phyloP scores from a whole-genome alignment of 2,888 invertebrate species.

The Drosophila koepferae region DNA sequence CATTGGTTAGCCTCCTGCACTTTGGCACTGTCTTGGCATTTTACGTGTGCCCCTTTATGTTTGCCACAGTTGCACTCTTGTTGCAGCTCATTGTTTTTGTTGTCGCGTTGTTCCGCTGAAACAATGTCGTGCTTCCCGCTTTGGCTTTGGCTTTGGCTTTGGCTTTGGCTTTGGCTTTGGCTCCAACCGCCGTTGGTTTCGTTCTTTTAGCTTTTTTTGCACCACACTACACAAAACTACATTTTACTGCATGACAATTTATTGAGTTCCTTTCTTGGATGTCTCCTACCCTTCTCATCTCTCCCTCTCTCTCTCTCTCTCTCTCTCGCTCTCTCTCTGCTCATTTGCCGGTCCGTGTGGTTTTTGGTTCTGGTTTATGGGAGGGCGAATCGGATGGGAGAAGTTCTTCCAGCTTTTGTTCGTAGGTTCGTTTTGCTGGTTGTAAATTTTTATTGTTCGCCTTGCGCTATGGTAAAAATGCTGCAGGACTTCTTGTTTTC shows the following conservation, averaged over 20 bases:
- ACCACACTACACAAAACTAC: conserved; percentile 60
- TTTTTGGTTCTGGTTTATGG: conserved; percentile 42
- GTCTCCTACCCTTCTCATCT: not conserved
- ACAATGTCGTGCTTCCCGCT: conserved; percentile 62
- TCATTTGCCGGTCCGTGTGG: conserved; percentile 63
- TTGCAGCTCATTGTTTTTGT: conserved; percentile 41
- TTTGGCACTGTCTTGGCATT: conserved; percentile 74
- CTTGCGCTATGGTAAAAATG: conserved; percentile 50
- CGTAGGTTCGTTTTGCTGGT: conserved; percentile 59
- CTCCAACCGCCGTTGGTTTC: not conserved
- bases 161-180: conserved; percentile 21
- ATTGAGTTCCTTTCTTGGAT: conserved; percentile 74
- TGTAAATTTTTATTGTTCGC: conserved; percentile 77
- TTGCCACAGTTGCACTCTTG: conserved; percentile 38
- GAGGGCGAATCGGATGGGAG: conserved; percentile 6
- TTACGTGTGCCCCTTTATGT: conserved; percentile 64
- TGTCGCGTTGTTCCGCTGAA: conserved; percentile 60
- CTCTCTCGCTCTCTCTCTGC: conserved; percentile 11
- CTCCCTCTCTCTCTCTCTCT: not conserved
- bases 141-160: conserved; percentile 27
- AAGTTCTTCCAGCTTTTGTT: conserved; percentile 1
- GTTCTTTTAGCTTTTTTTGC: conserved; percentile 39
- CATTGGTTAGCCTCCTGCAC: conserved; percentile 50
- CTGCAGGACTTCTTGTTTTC: conserved; percentile 51
- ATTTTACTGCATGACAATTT: conserved; percentile 82